phyloP scores from a whole-genome alignment of 2,888 invertebrate genomes.

The Drosophila seclusa region DNA sequence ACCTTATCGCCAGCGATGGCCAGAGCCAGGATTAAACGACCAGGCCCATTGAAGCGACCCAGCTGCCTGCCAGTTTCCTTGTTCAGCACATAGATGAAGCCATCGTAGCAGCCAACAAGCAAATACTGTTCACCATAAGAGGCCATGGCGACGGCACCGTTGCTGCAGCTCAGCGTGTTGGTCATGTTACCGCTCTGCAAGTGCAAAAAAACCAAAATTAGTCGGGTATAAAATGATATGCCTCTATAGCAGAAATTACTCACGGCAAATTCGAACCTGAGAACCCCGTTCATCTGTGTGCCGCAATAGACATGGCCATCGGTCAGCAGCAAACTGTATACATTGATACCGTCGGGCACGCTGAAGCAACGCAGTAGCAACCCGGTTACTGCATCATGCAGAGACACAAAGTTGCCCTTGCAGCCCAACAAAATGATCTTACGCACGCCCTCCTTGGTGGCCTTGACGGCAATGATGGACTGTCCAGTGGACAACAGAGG shows the following conservation, averaged over 20 bases:
- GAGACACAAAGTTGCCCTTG: slow-evolving; percentile 88
- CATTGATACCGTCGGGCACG: slow-evolving; percentile 87
- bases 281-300: slow-evolving; percentile 89
- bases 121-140: slow-evolving; percentile 87
- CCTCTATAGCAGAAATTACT: slow-evolving; percentile 82
- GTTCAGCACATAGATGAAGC: slow-evolving; percentile 90
- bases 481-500: slow-evolving; percentile 87
- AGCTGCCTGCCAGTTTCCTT: slow-evolving; percentile 85
- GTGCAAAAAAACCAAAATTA: background rate
- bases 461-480: slow-evolving; percentile 89
- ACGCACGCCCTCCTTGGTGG: slow-evolving; percentile 90
- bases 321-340: slow-evolving; percentile 89
- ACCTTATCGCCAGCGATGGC: slow-evolving; percentile 89
- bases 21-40: slow-evolving; percentile 90
- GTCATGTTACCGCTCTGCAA: slow-evolving; percentile 88
- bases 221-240: too few relatives aligned
- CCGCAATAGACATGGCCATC: slow-evolving; percentile 91
- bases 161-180: slow-evolving; percentile 88
- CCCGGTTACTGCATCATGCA: slow-evolving; percentile 90
- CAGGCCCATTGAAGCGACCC: slow-evolving; percentile 89
- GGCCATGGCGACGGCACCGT: slow-evolving; percentile 90
- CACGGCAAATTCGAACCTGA: slow-evolving; percentile 91
- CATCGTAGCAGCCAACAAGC: slow-evolving; percentile 91
- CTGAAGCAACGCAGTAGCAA: slow-evolving; percentile 88
- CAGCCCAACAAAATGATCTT: slow-evolving; percentile 88